phyloP scores from a whole-genome alignment of 2,113 vertebrate species.

The Tapirus terrestris region DNA sequence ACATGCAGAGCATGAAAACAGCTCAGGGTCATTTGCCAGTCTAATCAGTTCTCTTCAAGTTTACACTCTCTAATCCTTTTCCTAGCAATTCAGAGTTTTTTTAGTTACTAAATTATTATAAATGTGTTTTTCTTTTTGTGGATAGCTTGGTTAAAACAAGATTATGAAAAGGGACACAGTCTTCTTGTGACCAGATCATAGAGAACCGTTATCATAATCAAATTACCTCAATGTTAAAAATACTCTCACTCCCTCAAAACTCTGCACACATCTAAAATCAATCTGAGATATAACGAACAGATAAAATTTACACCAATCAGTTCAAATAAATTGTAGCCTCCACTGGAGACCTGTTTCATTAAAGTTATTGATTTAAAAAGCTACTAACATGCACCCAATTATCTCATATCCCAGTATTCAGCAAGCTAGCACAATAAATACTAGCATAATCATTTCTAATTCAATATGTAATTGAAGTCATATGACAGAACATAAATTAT shows the following conservation, averaged over 20 bases:
- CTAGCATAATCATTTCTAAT: neutral
- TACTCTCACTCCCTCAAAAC: neutral
- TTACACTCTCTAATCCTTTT: neutral
- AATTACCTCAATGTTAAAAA: slow-evolving; percentile 56
- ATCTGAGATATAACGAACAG: neutral
- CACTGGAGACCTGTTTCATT: slow-evolving; percentile 15
- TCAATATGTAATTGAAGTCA: slow-evolving; percentile 10
- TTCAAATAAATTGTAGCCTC: slow-evolving; percentile 22
- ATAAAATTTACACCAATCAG: neutral
- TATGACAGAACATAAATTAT: neutral
- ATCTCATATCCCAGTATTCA: neutral
- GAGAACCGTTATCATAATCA: slow-evolving; percentile 30
- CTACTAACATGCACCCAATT: neutral
- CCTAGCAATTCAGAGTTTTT: neutral
- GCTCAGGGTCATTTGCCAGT: neutral
- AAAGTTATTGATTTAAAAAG: slow-evolving; percentile 22
- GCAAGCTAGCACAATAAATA: neutral
- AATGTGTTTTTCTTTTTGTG: slow-evolving; percentile 56
- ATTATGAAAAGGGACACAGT: slow-evolving; percentile 56
- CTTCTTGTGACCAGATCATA: slow-evolving; percentile 36
- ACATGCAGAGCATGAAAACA: neutral
- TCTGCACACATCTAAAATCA: neutral
- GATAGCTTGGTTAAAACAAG: slow-evolving; percentile 61
- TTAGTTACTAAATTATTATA: slow-evolving; percentile 39
- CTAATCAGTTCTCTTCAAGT: slow-evolving; percentile 16